Conservation (phyloP, 2,113 vertebrate species). For the Potamarius usumacintae region DNA sequence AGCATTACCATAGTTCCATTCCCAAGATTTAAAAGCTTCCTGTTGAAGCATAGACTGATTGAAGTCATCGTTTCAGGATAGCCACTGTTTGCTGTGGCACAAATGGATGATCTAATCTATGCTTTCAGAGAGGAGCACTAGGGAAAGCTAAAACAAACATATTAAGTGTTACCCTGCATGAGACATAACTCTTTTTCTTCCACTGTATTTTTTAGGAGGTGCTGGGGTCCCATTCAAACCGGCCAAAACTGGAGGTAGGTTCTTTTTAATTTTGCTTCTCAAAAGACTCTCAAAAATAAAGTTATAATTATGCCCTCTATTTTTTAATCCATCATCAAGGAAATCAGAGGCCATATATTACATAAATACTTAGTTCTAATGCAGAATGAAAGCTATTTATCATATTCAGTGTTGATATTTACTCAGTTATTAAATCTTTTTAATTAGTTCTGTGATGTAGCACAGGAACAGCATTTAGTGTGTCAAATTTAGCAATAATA, state of each 20-base stretch:
- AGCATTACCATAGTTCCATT: neutral
- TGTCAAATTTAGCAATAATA: neutral
- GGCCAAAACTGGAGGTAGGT: constrained; percentile 72
- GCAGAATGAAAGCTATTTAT: neutral
- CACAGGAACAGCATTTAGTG: neutral
- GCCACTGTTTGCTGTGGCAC: constrained; percentile 8
- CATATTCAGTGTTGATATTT: too few relatives aligned
- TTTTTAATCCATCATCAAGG: neutral
- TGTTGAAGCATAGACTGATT: neutral
- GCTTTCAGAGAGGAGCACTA: neutral
- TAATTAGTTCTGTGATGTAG: neutral
- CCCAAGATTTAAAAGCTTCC: constrained; percentile 21
- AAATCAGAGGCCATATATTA: neutral
- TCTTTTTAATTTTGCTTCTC: neutral
- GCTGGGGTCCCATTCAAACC: constrained; percentile 71
- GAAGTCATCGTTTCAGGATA: neutral
- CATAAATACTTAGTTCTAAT: neutral
- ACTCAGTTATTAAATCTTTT: neutral
- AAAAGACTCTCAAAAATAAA: neutral
- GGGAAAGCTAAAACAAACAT: constrained; percentile 15
- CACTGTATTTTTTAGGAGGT: constrained; percentile 60
- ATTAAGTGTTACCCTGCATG: constrained; percentile 8
- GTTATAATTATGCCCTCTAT: neutral
- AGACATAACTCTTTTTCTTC: constrained; percentile 8
- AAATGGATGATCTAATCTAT: constrained; percentile 19